Evolutionary conservation across 2,797 vertebrate species (phyloP), one percentile per base, ranked within the genome.

Genomic region (Adrianichthys oophorus): DNA sequence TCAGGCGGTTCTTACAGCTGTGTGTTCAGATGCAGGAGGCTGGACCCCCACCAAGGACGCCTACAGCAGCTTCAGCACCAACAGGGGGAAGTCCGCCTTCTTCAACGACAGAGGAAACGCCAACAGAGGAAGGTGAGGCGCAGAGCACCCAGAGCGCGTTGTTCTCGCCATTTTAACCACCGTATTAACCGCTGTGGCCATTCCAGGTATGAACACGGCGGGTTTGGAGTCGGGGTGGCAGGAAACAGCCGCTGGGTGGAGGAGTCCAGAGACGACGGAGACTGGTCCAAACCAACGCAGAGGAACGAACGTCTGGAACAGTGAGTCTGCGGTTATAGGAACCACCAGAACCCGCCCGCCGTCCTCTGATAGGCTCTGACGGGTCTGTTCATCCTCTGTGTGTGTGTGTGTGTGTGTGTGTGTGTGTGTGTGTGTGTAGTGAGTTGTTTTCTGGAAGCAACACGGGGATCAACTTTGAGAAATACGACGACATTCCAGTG

Each of bases 401-500:
- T 8, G 29, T 32, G 29, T 32, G 29, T 8, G 29, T 32, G 7
- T 32, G 29, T 29, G 29, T 29, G 29, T 29, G 29, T 29, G 29
- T 2, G 14, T 42, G 13, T 3, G 18, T 41, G 4, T 51, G 4
- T 47, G 19, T 44, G 15, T 74, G 13, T 17, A 98, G 97, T 53
- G 97, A 98, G 72, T 87, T 98, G 10, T 98, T 98, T 79, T 92
- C 96, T 63, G 96, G 87, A 87, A 93, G 96, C 58, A 98, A 98
- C 87, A 98, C 95, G 54, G 96, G 96, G 75, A 98, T 98, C 84
- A 98, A 98, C 82, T 98, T 98, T 91, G 97, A 98, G 89, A 98
- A 98, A 74, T 98, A 98, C 0, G 97, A 98, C 60, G 97, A 98
- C 90, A 98, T 98, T 93, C 97, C 97, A 41, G 97, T 98, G 59